A percentile compares a stretch with the other conserved stretches of the same genome.
These are phyloP conservation scores for Polypterus senegalus DNA, from an alignment of 2,113 vertebrate species.

Conservation along the genomic window DNA sequence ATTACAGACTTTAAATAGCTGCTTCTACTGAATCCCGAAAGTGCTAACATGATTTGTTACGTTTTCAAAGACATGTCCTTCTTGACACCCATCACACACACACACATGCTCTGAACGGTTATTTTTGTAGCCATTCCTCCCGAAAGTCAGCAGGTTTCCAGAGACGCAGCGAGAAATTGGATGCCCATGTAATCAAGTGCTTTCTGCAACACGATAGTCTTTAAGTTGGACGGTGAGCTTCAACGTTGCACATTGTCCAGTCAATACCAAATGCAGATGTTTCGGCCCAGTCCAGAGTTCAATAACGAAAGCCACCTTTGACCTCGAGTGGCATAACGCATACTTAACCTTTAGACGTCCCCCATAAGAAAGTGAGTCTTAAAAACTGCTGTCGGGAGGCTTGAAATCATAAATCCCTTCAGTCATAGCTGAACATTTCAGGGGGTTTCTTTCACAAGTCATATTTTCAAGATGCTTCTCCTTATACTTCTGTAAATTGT, in stretches of 20 bases:
- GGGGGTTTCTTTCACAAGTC: no score
- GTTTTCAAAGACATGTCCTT: neutral
- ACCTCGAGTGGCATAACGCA: conserved; percentile 10
- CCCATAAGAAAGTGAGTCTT: conserved; percentile 1
- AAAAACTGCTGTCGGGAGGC: neutral
- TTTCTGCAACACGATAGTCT: conserved; percentile 28
- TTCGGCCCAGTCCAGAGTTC: conserved; percentile 12
- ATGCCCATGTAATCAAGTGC: conserved; percentile 28
- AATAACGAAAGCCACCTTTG: conserved; percentile 15
- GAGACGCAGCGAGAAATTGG: conserved; percentile 30
- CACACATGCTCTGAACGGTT: conserved; percentile 15
- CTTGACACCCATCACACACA: conserved; percentile 2
- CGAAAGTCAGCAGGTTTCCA: conserved; percentile 34
- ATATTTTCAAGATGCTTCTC: no score
- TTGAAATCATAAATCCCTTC: no score
- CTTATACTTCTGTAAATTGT: no score
- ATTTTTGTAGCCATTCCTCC: conserved; percentile 37
- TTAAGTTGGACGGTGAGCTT: conserved; percentile 10
- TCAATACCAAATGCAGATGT: conserved; percentile 4
- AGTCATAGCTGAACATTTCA: no score
- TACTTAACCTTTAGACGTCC: conserved; percentile 14
- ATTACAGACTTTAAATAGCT: no score
- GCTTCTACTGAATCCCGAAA: no score
- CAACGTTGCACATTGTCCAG: conserved; percentile 14
- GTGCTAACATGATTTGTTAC: neutral